Conservation (phyloP, 2,113 vertebrate genomes). For the Desmodus rotundus region DNA sequence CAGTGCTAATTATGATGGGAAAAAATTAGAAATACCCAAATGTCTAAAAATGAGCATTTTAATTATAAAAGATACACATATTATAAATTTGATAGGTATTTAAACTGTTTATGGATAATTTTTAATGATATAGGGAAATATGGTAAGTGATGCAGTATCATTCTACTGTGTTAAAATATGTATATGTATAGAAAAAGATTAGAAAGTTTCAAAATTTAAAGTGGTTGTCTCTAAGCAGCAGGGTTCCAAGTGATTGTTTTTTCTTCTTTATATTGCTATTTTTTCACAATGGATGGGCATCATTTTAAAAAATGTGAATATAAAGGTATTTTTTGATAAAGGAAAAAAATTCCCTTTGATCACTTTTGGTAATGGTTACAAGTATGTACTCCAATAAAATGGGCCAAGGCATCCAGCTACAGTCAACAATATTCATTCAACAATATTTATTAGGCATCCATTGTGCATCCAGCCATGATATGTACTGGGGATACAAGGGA, state of each 20-base stretch:
- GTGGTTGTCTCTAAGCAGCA: background rate
- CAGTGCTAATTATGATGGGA: background rate
- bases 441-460: background rate
- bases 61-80: background rate
- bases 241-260: background rate
- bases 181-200: background rate
- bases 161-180: background rate
- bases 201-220: background rate
- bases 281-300: background rate
- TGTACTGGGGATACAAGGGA: background rate
- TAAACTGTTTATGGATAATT: background rate
- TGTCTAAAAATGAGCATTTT: background rate
- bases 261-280: background rate
- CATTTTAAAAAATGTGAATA: conserved; percentile 12
- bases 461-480: background rate
- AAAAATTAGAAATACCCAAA: background rate
- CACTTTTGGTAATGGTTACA: background rate
- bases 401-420: background rate
- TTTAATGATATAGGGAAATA: background rate
- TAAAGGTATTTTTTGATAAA: background rate
- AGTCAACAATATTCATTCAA: background rate
- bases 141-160: background rate
- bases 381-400: background rate
- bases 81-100: background rate
- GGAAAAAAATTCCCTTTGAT: background rate